A percentile compares a stretch with the other conserved stretches of the same genome.
These are phyloP conservation scores for Mesoligia furuncula DNA, from an alignment of 2,888 invertebrate species.

Conservation along the genomic window DNA sequence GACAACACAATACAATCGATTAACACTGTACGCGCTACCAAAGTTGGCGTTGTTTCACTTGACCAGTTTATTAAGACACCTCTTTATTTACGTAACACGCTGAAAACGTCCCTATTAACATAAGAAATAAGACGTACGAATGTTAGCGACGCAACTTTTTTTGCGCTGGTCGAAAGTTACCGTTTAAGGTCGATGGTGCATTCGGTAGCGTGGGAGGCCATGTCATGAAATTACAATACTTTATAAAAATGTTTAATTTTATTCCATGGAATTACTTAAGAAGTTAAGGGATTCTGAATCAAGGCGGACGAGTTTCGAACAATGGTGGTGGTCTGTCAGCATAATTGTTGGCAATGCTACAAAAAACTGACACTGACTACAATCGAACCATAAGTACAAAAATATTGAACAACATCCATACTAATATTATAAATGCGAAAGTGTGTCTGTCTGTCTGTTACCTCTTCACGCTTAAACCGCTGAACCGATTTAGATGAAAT, in stretches of 20 bases:
- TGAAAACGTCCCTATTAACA: conserved; percentile 50
- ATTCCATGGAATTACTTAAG: conserved; percentile 65
- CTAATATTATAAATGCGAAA: too few relatives aligned
- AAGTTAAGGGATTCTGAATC: conserved; percentile 66
- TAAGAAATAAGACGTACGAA: conserved; percentile 44
- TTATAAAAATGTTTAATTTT: conserved; percentile 59
- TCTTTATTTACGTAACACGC: conserved; percentile 48
- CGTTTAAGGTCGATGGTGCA: conserved; percentile 66
- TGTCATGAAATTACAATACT: conserved; percentile 65
- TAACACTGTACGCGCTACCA: conserved; percentile 80
- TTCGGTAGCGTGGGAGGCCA: conserved; percentile 69
- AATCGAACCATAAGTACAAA: conserved; percentile 15
- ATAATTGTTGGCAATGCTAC: conserved; percentile 42
- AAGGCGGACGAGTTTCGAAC: conserved; percentile 67
- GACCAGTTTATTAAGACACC: conserved; percentile 69
- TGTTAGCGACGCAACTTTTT: conserved; percentile 21
- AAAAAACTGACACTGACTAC: conserved; percentile 34
- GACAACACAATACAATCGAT: conserved; percentile 80
- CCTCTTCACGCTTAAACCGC: too few relatives aligned
- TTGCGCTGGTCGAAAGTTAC: conserved; percentile 53
- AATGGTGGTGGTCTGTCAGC: conserved; percentile 55
- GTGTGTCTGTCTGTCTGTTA: too few relatives aligned
- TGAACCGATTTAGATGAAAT: too few relatives aligned
- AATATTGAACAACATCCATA: conserved; percentile 1
- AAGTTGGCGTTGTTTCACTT: conserved; percentile 79